A percentile compares a stretch with the other conserved stretches of the same genome.
phyloP scores from a whole-genome alignment of 2,113 vertebrate species.

The Miniopterus natalensis region DNA sequence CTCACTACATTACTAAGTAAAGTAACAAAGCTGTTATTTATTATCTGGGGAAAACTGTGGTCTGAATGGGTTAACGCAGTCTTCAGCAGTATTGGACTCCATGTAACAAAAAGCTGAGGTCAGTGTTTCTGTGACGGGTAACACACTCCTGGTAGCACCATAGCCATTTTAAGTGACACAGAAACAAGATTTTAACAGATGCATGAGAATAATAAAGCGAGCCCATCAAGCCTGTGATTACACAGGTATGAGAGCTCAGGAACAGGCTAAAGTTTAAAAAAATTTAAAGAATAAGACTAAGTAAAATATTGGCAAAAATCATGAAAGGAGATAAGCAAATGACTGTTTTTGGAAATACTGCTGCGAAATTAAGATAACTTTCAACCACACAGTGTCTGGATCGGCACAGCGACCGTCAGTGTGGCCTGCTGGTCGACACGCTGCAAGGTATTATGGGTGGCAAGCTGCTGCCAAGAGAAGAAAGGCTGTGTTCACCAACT shows the following conservation, averaged over 20 bases:
- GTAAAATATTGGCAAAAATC: constrained; percentile 33
- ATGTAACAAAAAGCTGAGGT: constrained; percentile 42
- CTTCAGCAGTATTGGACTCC: constrained; percentile 11
- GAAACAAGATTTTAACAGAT: constrained; percentile 3
- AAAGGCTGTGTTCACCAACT: neutral
- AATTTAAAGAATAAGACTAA: neutral
- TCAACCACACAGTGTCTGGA: neutral
- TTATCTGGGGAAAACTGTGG: neutral
- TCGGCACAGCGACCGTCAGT: neutral
- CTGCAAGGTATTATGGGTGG: neutral
- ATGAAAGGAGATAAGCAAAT: neutral
- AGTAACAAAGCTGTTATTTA: neutral
- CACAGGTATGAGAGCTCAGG: neutral
- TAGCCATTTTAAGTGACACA: neutral
- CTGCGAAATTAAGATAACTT: neutral
- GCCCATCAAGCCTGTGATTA: neutral
- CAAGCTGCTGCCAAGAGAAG: neutral
- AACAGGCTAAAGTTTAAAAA: neutral
- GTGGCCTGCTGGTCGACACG: neutral
- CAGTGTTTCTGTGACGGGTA: neutral
- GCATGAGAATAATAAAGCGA: neutral
- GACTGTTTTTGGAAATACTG: neutral
- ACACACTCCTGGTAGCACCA: neutral
- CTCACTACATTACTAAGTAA: neutral
- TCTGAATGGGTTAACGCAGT: neutral